These are phyloP conservation scores for Porites lutea DNA, from an alignment of 64 coral and sea anemone genomes.

Conservation along the genomic window DNA sequence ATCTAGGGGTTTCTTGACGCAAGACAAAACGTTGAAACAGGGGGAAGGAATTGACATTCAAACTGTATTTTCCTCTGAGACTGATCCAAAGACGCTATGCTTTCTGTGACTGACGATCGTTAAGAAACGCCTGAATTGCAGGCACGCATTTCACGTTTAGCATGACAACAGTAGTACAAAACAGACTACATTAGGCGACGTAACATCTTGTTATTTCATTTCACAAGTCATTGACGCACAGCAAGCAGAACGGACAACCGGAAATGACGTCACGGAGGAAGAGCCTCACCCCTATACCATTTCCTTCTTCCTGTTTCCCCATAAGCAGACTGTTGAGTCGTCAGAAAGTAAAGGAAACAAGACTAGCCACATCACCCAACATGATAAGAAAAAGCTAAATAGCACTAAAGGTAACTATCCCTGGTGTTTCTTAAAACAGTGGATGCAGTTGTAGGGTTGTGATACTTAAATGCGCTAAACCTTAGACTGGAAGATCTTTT, in stretches of 20 bases:
- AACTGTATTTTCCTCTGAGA: slow-evolving; percentile 1
- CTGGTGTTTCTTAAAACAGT: not conserved
- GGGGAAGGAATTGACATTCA: not conserved
- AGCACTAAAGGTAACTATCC: slow-evolving; percentile 30
- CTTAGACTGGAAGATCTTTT: no score
- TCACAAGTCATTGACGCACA: slow-evolving; percentile 57
- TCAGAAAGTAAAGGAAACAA: slow-evolving; percentile 37
- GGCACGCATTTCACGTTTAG: slow-evolving; percentile 4
- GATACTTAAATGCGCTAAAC: not conserved
- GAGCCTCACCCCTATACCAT: slow-evolving; percentile 99
- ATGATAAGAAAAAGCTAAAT: slow-evolving; percentile 70
- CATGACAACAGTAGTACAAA: not conserved
- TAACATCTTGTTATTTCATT: slow-evolving; percentile 37
- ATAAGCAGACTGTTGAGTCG: slow-evolving; percentile 47
- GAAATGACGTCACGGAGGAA: slow-evolving; percentile 83
- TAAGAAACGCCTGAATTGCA: slow-evolving; percentile 20
- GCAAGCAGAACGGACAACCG: slow-evolving; percentile 67
- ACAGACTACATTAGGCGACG: not conserved
- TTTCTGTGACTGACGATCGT: not conserved
- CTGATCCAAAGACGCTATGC: not conserved
- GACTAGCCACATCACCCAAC: slow-evolving; percentile 47
- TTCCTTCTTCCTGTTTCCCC: slow-evolving; percentile 97
- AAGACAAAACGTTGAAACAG: not conserved
- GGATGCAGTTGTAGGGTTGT: not conserved
- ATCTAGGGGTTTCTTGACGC: slow-evolving; percentile 2